Base-by-base conservation (phyloP, 2,113 vertebrate species). In the Paradoxurus hermaphroditus region DNA sequence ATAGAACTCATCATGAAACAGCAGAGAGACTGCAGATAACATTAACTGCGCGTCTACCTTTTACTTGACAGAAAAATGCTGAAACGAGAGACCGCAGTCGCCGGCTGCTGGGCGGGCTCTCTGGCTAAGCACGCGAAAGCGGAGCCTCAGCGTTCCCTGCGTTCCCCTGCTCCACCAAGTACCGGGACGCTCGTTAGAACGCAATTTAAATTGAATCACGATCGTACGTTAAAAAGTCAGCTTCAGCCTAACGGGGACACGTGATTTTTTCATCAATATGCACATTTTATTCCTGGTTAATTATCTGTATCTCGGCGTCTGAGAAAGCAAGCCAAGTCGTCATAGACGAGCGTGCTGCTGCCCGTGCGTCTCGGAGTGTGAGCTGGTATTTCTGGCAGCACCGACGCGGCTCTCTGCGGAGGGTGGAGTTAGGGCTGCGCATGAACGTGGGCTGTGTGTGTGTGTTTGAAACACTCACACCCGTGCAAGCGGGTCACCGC, bases 361-460 rank as follows among this genome's bases (percentile, higher is more conserved):
- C 68, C 27, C 34, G 39, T 4, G 4, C 15, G 39, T 27, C 34
- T 19, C 2, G 0, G 36, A 23, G 9, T 10, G 4, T 3, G 1
- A 1, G 0, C 29, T 44, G 68, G 12, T 21, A 31, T 11, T 3
- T 1, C 29, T 19, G 39, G 62, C 27, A 53, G 18, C 5, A 11
- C 1, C 0, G 0, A 8, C 9, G 6, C 5, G 8, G 65, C 63
- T 6, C 1, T 44, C 29, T 39, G 23, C 19, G 23, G 19, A 36
- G 14, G 44, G 4, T 4, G 0, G n/a, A 1, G 4, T 34, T 4
- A 16, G 14, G 0, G 0, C 2, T 34, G 18, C 16, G 27, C 12
- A 0, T 2, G 13, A n/a, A 25, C 6, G 1, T 19, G 5, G 9
- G 13, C 5, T 23, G 3, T 46, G 1, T 4, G 4, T 53, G 46